phyloP scores from a whole-genome alignment of 2,797 vertebrate genomes.

The Tragelaphus eurycerus region DNA sequence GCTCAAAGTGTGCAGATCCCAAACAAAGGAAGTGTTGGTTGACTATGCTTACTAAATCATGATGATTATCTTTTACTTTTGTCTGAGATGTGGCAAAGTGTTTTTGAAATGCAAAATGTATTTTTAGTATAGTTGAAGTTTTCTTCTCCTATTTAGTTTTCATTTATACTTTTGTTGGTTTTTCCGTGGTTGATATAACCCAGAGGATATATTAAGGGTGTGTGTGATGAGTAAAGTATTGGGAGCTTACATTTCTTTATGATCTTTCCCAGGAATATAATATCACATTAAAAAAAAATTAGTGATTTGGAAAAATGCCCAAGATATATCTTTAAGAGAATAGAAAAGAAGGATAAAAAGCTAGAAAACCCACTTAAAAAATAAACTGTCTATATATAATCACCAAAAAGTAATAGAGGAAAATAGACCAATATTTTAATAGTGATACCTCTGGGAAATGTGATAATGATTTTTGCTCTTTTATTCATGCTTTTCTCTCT shows the following conservation, averaged over 20 bases:
- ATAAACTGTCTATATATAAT: background rate
- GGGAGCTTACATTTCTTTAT: background rate
- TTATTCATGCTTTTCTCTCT: background rate
- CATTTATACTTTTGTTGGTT: background rate
- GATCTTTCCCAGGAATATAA: background rate
- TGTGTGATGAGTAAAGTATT: background rate
- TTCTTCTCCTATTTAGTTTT: background rate
- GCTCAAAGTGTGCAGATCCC: background rate
- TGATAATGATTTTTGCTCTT: background rate
- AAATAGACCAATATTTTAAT: background rate
- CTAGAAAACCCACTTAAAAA: background rate
- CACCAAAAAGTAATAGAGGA: background rate
- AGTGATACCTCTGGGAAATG: background rate
- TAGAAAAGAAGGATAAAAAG: background rate
- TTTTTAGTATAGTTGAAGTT: background rate
- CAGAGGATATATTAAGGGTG: background rate
- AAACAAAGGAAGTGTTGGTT: background rate
- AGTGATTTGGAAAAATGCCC: background rate
- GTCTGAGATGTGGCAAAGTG: background rate
- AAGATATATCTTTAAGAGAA: background rate
- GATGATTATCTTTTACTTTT: background rate
- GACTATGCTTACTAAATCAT: background rate
- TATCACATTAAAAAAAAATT: background rate
- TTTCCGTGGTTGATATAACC: background rate
- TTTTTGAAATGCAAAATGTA: background rate